A percentile compares a stretch with the other conserved stretches of the same genome.
These are phyloP conservation scores for Cephalopholis sonnerati DNA, from an alignment of 2,113 vertebrate species.

Conservation along the genomic window DNA sequence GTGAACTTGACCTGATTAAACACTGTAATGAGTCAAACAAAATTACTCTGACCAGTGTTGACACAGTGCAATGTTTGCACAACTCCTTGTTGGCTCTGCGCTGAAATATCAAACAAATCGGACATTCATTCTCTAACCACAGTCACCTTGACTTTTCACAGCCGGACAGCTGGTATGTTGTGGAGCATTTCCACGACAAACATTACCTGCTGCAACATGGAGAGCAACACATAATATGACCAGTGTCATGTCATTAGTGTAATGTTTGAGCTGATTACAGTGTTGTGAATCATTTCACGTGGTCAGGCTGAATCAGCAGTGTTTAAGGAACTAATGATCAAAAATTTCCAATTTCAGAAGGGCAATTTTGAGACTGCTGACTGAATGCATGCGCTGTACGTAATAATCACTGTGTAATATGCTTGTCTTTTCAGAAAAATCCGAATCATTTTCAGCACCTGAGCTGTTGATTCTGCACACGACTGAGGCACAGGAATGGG, in stretches of 20 bases:
- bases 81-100: slow-evolving; percentile 58
- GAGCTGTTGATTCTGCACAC: slow-evolving; percentile 82
- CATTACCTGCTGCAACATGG: slow-evolving; percentile 45
- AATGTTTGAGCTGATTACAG: slow-evolving; percentile 42
- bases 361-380: neutral
- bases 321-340: slow-evolving; percentile 31
- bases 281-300: slow-evolving; percentile 32
- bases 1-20: slow-evolving; percentile 78
- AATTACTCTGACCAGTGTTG: slow-evolving; percentile 77
- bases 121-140: slow-evolving; percentile 72
- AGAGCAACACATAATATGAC: slow-evolving; percentile 46
- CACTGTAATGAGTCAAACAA: slow-evolving; percentile 80
- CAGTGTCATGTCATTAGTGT: slow-evolving; percentile 48
- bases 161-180: slow-evolving; percentile 62
- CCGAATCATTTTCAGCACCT: slow-evolving; percentile 31
- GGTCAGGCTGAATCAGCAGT: neutral
- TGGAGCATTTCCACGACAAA: slow-evolving; percentile 61
- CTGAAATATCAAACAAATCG: slow-evolving; percentile 66
- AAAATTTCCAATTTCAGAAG: slow-evolving; percentile 3
- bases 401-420: neutral
- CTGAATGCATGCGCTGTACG: slow-evolving; percentile 27
- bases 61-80: slow-evolving; percentile 74
- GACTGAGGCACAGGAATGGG: slow-evolving; percentile 83
- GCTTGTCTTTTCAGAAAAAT: slow-evolving; percentile 53
- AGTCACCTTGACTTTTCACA: slow-evolving; percentile 73